These are phyloP conservation scores for Lordiphosa stackelbergi DNA, from an alignment of 1,140 invertebrate genomes.

Conservation along the genomic window DNA sequence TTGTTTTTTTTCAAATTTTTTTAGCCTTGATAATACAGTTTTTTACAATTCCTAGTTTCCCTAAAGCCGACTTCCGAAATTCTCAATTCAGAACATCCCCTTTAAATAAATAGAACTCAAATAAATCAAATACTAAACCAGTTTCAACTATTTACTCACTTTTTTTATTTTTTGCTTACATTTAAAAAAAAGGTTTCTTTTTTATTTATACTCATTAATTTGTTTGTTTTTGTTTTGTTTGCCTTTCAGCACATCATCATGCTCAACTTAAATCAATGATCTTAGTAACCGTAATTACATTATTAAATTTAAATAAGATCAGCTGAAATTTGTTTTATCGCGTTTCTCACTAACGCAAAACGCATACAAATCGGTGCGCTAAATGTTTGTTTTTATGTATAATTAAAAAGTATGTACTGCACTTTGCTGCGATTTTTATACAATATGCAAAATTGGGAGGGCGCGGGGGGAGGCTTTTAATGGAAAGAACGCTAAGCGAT, in stretches of 20 bases:
- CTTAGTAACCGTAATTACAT: slow-evolving; percentile 64
- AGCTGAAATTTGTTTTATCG: slow-evolving; percentile 49
- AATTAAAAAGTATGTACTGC: slow-evolving; percentile 53
- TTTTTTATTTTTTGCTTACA: slow-evolving; percentile 43
- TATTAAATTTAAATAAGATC: slow-evolving; percentile 67
- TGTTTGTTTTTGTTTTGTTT: slow-evolving; percentile 44
- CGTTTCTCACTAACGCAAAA: slow-evolving; percentile 36
- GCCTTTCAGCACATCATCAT: slow-evolving; percentile 40
- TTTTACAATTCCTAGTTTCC: too few relatives aligned
- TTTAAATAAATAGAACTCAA: slow-evolving; percentile 9
- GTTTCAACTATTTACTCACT: slow-evolving; percentile 58
- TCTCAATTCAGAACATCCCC: slow-evolving; percentile 2
- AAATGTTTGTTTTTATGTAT: slow-evolving; percentile 28
- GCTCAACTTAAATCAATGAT: slow-evolving; percentile 66
- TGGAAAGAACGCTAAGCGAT: slow-evolving; percentile 26
- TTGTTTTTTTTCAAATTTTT: too few relatives aligned
- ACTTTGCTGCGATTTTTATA: slow-evolving; percentile 53
- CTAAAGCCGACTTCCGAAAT: too few relatives aligned
- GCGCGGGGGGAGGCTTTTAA: slow-evolving; percentile 1
- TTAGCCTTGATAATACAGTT: too few relatives aligned
- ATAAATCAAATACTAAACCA: slow-evolving; percentile 33
- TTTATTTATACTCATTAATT: slow-evolving; percentile 57
- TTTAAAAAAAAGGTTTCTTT: slow-evolving; percentile 45
- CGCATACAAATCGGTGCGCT: slow-evolving; percentile 50
- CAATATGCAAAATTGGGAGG: slow-evolving; percentile 34